Conservation (phyloP, 2,888 invertebrate species). For the Bugulina stolonifera region DNA sequence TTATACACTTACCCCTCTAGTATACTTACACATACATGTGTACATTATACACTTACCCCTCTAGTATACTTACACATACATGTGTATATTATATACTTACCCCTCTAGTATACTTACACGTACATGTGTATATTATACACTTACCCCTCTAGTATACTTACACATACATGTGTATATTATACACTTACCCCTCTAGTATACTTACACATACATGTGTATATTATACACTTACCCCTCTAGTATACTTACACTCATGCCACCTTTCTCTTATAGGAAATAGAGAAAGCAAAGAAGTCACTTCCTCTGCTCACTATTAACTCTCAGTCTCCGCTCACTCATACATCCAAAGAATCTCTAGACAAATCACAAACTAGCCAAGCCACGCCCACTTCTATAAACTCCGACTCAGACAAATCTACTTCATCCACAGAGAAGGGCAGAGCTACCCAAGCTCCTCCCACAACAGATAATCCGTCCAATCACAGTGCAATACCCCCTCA, state of each 20-base stretch:
- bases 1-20: too few relatives aligned
- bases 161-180: too few relatives aligned
- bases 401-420: background rate
- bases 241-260: background rate
- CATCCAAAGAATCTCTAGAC: background rate
- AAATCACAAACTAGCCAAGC: background rate
- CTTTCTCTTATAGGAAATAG: constrained; percentile 1
- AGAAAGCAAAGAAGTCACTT: constrained; percentile 6
- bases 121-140: too few relatives aligned
- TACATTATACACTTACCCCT: too few relatives aligned
- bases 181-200: too few relatives aligned
- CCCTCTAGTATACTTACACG: too few relatives aligned
- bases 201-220: too few relatives aligned
- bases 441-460: background rate
- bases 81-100: too few relatives aligned
- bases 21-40: too few relatives aligned
- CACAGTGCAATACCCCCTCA: background rate
- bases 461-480: constrained; percentile 21
- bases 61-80: too few relatives aligned
- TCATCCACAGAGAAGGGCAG: background rate
- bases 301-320: constrained; percentile 2
- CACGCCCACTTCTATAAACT: background rate
- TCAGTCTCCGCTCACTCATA: background rate
- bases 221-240: too few relatives aligned
- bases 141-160: too few relatives aligned